Conservation (phyloP, 2,888 invertebrate genomes). For the Ecdyonurus torrentis region DNA sequence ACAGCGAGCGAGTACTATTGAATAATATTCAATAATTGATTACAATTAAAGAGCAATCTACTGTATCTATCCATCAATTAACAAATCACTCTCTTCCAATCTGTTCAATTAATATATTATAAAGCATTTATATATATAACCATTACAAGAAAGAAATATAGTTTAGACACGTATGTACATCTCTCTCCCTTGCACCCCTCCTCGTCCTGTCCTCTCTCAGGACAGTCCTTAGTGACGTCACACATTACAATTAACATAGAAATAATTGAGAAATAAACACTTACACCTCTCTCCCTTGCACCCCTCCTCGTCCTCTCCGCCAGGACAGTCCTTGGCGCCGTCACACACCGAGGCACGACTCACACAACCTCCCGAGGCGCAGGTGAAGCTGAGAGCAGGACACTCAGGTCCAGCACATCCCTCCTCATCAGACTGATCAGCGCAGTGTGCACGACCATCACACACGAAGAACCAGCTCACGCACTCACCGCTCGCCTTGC, state of each 20-base stretch:
- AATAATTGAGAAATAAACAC: too few species aligned
- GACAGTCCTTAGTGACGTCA: constrained; percentile 19
- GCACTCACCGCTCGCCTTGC: constrained; percentile 67
- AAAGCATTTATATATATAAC: background rate
- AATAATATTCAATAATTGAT: too few species aligned
- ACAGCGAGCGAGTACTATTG: too few species aligned
- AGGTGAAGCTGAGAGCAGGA: constrained; percentile 18
- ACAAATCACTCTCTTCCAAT: too few species aligned
- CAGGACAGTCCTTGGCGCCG: constrained; percentile 37
- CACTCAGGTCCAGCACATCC: constrained; percentile 34
- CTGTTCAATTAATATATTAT: too few species aligned
- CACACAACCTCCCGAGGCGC: constrained; percentile 48
- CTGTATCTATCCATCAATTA: background rate
- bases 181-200: constrained; percentile 16
- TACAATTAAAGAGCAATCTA: too few species aligned
- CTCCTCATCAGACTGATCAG: constrained; percentile 75
- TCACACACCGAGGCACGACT: constrained; percentile 68
- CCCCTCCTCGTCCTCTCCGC: constrained; percentile 23
- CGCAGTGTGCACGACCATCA: constrained; percentile 68
- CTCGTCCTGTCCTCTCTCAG: constrained; percentile 24
- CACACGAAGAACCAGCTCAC: constrained; percentile 90
- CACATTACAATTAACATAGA: too few species aligned
- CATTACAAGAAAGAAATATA: background rate
- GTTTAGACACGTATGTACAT: background rate
- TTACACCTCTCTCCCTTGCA: constrained; percentile 14